Conservation (phyloP, 2,113 vertebrate species). For the Stigmatopora argus region DNA sequence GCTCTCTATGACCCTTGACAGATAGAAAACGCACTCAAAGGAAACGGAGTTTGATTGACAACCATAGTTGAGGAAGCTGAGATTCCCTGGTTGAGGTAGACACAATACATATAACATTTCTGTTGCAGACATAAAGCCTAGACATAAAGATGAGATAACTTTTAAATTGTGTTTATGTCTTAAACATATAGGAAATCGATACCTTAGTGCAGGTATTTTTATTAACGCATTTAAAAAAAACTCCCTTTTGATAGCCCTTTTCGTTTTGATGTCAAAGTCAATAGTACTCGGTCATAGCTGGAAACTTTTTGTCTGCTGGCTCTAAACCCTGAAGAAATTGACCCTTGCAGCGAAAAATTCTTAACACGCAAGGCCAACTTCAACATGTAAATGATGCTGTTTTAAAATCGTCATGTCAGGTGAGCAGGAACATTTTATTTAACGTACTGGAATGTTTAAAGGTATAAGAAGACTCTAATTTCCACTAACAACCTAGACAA, state of each 20-base stretch:
- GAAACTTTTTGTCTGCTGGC: background rate
- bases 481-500: background rate
- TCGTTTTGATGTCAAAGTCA: background rate
- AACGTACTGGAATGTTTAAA: background rate
- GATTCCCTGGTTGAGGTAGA: conserved; percentile 31
- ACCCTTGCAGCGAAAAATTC: no score
- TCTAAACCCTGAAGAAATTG: background rate
- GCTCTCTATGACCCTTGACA: conserved; percentile 73
- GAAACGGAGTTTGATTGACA: conserved; percentile 72
- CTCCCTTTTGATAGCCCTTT: background rate
- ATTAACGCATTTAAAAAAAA: background rate
- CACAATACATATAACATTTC: conserved; percentile 10
- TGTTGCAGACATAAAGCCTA: conserved; percentile 4
- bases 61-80: conserved; percentile 63
- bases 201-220: background rate
- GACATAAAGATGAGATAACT: background rate
- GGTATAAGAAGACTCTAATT: background rate
- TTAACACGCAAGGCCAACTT: background rate
- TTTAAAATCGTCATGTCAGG: background rate
- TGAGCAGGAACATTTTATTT: background rate
- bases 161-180: background rate
- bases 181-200: background rate
- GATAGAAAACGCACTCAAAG: conserved; percentile 75
- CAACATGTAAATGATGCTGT: background rate
- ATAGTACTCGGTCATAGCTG: background rate